A percentile compares a stretch with the other conserved stretches of the same genome.
Conservation (phyloP, 2,113 vertebrate genomes). For the Vimba vimba region DNA sequence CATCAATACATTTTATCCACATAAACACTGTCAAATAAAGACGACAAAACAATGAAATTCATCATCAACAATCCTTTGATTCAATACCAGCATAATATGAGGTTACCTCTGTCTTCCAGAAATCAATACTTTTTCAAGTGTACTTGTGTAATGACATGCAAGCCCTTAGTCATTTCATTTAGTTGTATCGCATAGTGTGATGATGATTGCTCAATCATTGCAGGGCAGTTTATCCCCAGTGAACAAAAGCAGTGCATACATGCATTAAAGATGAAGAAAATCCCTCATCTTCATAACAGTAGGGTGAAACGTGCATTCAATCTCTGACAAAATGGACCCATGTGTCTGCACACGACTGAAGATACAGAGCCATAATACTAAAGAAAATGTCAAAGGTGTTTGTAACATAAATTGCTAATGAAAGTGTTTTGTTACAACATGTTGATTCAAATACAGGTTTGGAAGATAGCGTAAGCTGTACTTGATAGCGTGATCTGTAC, state of each 20-base stretch:
- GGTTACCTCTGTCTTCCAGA: neutral
- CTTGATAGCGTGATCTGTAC: no score
- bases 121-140: neutral
- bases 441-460: no score
- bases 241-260: neutral
- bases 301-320: neutral
- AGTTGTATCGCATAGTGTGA: neutral
- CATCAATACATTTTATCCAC: neutral
- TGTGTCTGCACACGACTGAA: no score
- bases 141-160: neutral
- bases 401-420: no score
- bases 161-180: neutral
- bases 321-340: neutral
- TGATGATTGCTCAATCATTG: neutral
- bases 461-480: no score
- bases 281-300: neutral
- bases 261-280: neutral
- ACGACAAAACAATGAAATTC: neutral
- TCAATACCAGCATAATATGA: neutral
- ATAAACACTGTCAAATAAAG: constrained; percentile 1
- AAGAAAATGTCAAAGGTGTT: no score
- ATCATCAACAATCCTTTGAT: neutral
- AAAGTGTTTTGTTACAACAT: no score
- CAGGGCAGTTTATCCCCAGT: neutral
- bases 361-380: no score